Conservation (phyloP, 2,888 invertebrate species). For the Pachydiplax longipennis region DNA sequence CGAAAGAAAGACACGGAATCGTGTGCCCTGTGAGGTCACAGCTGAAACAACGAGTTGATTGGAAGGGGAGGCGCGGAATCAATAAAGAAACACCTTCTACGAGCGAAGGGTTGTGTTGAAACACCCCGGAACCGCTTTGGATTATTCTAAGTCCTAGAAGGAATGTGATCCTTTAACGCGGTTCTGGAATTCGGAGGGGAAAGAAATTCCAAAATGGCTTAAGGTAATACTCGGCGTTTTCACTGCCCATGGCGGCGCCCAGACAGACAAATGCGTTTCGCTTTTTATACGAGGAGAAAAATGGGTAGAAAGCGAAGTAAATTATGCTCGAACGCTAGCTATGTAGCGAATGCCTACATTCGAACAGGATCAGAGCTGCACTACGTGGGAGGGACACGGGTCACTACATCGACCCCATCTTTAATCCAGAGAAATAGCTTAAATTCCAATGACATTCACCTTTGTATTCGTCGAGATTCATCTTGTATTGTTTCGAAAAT, state of each 20-base stretch:
- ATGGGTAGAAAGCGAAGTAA: too few species aligned
- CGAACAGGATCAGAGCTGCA: too few species aligned
- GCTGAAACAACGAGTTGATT: background rate
- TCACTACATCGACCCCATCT: too few species aligned
- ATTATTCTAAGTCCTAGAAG: background rate
- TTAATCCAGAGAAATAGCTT: too few species aligned
- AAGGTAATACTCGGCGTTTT: background rate
- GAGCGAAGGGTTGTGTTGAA: constrained; percentile 2
- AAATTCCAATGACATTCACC: too few species aligned
- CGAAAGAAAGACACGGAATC: background rate
- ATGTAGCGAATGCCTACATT: too few species aligned
- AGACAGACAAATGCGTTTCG: background rate
- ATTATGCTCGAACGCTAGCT: too few species aligned
- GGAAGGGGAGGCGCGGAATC: background rate
- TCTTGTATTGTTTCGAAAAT: too few species aligned
- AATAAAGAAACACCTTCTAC: background rate
- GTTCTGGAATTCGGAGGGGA: constrained; percentile 6
- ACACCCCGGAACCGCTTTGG: constrained; percentile 22
- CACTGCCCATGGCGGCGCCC: background rate
- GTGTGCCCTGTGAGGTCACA: background rate
- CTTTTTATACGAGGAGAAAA: too few species aligned
- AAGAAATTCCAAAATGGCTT: background rate
- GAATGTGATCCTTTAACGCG: constrained; percentile 5
- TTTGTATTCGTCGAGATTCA: too few species aligned
- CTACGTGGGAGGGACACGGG: too few species aligned